Percentiles rank a stretch among this genome's conserved stretches.
These are phyloP conservation scores for Antheraea assamensis DNA, from an alignment of 2,888 invertebrate species.

Conservation along the genomic window DNA sequence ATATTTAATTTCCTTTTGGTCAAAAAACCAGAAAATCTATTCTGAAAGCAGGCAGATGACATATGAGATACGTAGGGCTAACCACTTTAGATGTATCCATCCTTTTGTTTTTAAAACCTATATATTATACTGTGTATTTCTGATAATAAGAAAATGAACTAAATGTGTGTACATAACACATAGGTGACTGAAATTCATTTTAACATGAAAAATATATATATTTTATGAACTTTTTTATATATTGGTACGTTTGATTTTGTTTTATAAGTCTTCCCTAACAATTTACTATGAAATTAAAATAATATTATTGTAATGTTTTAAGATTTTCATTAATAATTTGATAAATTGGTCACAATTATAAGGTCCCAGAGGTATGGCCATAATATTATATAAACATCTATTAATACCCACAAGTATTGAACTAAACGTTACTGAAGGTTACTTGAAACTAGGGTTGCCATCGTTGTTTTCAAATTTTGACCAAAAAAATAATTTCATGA, in stretches of 20 bases:
- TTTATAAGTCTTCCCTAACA: conserved; percentile 5
- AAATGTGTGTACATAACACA: not conserved
- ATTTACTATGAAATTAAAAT: not conserved
- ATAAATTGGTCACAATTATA: conserved; percentile 26
- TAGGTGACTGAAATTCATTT: not conserved
- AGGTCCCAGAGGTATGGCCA: not conserved
- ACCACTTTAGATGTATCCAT: too few relatives aligned
- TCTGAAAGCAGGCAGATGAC: too few relatives aligned
- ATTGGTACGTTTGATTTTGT: not conserved
- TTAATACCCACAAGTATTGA: not conserved
- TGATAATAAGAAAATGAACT: not conserved
- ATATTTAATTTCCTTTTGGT: too few relatives aligned
- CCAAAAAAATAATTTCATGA: not conserved
- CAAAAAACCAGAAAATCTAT: too few relatives aligned
- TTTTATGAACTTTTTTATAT: not conserved
- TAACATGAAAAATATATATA: not conserved
- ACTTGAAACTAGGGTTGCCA: not conserved
- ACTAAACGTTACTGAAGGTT: not conserved
- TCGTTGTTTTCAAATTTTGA: not conserved
- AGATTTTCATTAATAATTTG: not conserved
- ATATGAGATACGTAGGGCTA: too few relatives aligned
- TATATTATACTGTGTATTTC: not conserved
- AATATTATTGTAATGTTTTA: not conserved
- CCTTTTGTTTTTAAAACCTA: too few relatives aligned
- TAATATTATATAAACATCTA: not conserved